These are phyloP conservation scores for Nyctalus aviator DNA, from an alignment of 2,797 vertebrate species.

Conservation along the genomic window DNA sequence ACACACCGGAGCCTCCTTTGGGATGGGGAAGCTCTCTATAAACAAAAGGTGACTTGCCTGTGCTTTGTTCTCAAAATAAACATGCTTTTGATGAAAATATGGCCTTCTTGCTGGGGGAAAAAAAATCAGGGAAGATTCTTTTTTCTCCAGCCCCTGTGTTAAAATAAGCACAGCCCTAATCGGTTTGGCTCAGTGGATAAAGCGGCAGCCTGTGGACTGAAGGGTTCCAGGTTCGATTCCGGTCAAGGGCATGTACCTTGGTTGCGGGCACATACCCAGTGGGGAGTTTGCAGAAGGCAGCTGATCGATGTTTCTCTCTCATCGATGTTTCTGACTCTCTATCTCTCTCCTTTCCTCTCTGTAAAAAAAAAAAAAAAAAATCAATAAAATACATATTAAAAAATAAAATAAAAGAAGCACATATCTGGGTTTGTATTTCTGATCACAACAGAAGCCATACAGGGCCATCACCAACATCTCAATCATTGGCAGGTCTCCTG, in stretches of 20 bases:
- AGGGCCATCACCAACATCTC: not conserved
- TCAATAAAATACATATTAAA: no score
- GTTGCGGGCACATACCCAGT: no score
- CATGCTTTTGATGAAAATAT: constrained; percentile 42
- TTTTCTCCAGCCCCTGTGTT: not conserved
- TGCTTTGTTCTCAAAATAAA: constrained; percentile 55
- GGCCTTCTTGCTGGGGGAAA: not conserved
- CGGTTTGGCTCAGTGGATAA: no score
- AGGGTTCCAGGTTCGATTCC: no score
- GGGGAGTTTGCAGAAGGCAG: no score
- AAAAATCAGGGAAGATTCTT: constrained; percentile 30
- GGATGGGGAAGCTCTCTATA: not conserved
- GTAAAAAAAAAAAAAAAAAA: no score
- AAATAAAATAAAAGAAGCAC: constrained; percentile 37
- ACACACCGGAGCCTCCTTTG: not conserved
- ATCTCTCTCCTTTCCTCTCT: no score
- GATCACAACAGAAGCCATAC: constrained; percentile 7
- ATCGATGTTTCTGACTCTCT: no score
- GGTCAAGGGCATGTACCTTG: no score
- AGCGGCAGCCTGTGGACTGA: no score
- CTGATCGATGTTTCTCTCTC: no score
- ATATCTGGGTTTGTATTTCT: constrained; percentile 25
- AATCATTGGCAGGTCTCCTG: not conserved
- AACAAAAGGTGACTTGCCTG: constrained; percentile 54
- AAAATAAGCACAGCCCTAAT: constrained; percentile 26